Conservation (phyloP, 1,140 invertebrate genomes). For the Zaprionus africanus region DNA sequence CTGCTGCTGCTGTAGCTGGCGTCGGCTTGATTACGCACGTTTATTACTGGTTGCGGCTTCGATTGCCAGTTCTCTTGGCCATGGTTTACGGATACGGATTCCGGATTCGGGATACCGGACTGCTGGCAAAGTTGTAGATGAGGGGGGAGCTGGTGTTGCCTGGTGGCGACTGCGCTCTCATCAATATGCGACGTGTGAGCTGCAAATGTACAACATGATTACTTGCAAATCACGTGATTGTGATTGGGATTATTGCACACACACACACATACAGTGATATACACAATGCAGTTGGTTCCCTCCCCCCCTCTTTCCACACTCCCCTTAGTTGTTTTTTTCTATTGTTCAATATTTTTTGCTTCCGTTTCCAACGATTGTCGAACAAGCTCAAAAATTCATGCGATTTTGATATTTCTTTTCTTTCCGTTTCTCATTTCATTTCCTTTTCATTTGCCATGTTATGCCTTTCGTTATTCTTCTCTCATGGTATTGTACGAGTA, state of each 20-base stretch:
- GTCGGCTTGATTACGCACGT: constrained; percentile 76
- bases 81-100: constrained; percentile 32
- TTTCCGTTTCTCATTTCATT: constrained; percentile 4
- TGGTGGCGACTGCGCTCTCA: constrained; percentile 28
- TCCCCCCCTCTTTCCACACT: neutral
- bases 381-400: constrained; percentile 39
- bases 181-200: constrained; percentile 74
- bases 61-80: constrained; percentile 25
- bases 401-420: constrained; percentile 8
- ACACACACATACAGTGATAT: constrained; percentile 13
- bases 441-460: constrained; percentile 5
- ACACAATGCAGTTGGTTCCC: neutral
- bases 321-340: neutral
- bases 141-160: neutral
- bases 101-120: constrained; percentile 5
- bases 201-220: constrained; percentile 78
- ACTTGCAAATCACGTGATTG: constrained; percentile 80
- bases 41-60: constrained; percentile 65
- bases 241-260: constrained; percentile 67
- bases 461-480: neutral
- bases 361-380: constrained; percentile 26
- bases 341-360: constrained; percentile 9
- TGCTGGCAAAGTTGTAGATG: neutral
- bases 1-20: constrained; percentile 13
- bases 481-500: neutral